A percentile compares a stretch with the other conserved stretches of the same genome.
Evolutionary conservation across 2,113 vertebrate genomes (phyloP).

Genomic region (Phainopepla nitens): DNA sequence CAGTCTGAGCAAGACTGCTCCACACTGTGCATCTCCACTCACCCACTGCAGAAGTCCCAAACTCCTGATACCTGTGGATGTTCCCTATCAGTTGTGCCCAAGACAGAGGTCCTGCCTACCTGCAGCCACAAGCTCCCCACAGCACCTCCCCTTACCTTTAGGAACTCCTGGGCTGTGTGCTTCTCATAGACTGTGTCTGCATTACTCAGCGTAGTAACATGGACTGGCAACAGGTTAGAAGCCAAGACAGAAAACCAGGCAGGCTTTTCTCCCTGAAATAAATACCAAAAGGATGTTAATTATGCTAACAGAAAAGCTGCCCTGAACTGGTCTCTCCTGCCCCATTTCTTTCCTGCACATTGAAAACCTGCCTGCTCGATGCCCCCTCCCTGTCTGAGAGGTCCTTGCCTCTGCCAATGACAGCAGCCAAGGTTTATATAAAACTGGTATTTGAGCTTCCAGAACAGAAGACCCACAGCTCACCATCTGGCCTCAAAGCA

Average conservation of each 20-base stretch:
- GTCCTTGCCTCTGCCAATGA: neutral
- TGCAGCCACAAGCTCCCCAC: neutral
- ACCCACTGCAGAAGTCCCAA: neutral
- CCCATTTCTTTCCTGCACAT: neutral
- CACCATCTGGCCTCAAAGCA: neutral
- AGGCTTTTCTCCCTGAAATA: conserved; percentile 76
- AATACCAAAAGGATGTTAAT: neutral
- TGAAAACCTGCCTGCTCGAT: neutral
- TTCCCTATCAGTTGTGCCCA: neutral
- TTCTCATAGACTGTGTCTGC: conserved; percentile 81
- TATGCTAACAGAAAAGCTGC: neutral
- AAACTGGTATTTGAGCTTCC: neutral
- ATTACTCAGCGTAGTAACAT: conserved; percentile 76
- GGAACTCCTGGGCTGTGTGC: conserved; percentile 74
- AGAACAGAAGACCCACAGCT: neutral
- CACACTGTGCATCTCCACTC: neutral
- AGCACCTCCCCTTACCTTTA: conserved; percentile 77
- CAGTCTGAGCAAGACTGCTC: neutral
- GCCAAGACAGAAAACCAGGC: conserved; percentile 90
- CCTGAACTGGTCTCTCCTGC: neutral
- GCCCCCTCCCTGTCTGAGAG: fast-evolving
- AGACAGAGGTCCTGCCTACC: neutral
- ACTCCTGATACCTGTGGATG: neutral
- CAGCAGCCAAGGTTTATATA: neutral
- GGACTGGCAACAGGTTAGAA: conserved; percentile 80